Evolutionary conservation across 2,888 invertebrate genomes (phyloP), one percentile per base, ranked within the genome.

Genomic region (Xiphydria camelus): DNA sequence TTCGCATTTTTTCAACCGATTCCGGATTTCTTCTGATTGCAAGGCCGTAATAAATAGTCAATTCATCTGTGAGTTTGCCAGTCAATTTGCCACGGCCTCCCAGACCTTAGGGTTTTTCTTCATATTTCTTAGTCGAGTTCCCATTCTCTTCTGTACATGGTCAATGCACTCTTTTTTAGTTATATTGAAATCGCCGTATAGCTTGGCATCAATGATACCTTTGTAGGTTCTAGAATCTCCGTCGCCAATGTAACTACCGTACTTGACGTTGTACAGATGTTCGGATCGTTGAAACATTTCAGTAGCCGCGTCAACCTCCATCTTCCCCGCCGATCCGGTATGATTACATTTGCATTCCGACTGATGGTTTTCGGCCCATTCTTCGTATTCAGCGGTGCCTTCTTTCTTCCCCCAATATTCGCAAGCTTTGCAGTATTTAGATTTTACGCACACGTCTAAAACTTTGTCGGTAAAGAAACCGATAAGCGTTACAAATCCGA

Each of bases 191-290:
- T 46, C 38, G n/a, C n/a, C n/a, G 31, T 51, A 53, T n/a, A 42
- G 42, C 19, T 4, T 6, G 21, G 38, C 25, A 42, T 49, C 34
- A 5, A 42, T 10, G 20, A 56, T 18, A 15, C 29, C 37, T 36
- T 44, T 51, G 21, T 49, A 51, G 15, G 55, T 55, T 35, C 53
- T 54, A 2, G 49, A 37, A 40, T 59, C 50, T n/a, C 52, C 55
- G 26, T 57, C 55, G 9, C 57, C 59, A 17, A 59, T 57, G 36
- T 57, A 55, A 22, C 19, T 37, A 15, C 37, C 39, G 14, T 55
- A 57, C 10, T 31, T 31, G n/a, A 49, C 48, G 10, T 10, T 37
- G 25, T 34, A 44, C 10, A 33, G 39, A 31, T 52, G 47, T 19
- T 41, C 15, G 4, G 54, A 52, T 41, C 44, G 33, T 20, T 9